A percentile compares a stretch with the other conserved stretches of the same genome.
phyloP scores from a whole-genome alignment of 2,888 invertebrate species.

The Eupithecia subumbrata region DNA sequence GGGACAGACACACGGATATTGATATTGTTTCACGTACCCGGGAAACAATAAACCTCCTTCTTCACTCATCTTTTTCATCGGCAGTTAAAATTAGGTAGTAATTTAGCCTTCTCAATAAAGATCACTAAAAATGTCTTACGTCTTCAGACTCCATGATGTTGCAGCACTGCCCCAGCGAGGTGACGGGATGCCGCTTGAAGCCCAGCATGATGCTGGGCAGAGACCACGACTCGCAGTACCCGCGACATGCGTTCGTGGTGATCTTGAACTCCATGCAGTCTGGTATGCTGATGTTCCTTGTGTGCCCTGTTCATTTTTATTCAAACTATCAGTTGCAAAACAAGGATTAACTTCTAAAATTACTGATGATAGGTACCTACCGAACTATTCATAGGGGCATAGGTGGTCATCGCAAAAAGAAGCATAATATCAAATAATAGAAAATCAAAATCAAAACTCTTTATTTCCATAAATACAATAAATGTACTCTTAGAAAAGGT shows the following conservation, averaged over 20 bases:
- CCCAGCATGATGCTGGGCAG: constrained; percentile 88
- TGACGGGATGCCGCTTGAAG: constrained; percentile 85
- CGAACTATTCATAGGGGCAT: too few relatives aligned
- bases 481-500: too few relatives aligned
- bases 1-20: background rate
- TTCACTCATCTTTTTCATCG: too few relatives aligned
- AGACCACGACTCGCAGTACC: constrained; percentile 94
- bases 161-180: constrained; percentile 94
- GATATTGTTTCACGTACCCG: background rate
- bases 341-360: background rate
- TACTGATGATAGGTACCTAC: too few relatives aligned
- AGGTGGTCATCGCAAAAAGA: background rate
- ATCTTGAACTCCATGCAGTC: constrained; percentile 93
- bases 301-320: constrained; percentile 86
- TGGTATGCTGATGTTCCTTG: constrained; percentile 91
- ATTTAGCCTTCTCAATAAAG: too few relatives aligned
- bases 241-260: constrained; percentile 94
- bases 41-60: background rate
- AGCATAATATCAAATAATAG: background rate
- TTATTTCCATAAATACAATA: too few relatives aligned
- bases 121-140: constrained; percentile 70
- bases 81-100: too few relatives aligned
- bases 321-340: background rate
- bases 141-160: constrained; percentile 95
- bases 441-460: too few relatives aligned